A percentile compares a stretch with the other conserved stretches of the same genome.
These are phyloP conservation scores for Fringilla coelebs DNA, from an alignment of 2,797 vertebrate genomes.

Conservation along the genomic window DNA sequence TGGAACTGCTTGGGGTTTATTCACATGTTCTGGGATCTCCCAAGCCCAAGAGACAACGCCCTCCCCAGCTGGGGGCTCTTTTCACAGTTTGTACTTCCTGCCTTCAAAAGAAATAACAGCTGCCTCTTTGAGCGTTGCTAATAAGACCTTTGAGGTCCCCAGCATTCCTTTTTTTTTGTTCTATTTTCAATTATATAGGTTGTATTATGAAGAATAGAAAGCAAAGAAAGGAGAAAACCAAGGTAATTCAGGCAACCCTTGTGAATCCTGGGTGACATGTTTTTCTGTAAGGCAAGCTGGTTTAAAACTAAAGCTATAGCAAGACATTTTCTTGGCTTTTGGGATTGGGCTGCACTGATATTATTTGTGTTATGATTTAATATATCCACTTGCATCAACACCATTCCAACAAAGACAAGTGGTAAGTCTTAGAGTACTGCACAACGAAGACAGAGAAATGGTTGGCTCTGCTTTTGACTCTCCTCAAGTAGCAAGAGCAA, in stretches of 20 bases:
- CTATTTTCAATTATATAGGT: neutral
- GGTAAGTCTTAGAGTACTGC: rapidly evolving
- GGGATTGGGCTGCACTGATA: neutral
- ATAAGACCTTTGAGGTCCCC: neutral
- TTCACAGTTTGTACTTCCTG: neutral
- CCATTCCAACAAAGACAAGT: neutral
- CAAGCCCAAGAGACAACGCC: rapidly evolving
- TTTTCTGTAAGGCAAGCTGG: neutral
- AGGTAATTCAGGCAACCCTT: neutral
- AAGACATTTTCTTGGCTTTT: neutral
- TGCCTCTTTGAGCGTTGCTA: neutral
- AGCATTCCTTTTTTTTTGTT: neutral
- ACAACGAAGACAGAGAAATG: neutral
- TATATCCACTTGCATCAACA: neutral
- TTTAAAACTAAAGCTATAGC: neutral
- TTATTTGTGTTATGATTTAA: neutral
- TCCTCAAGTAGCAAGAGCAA: neutral
- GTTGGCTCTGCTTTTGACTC: neutral
- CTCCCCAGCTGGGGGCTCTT: rapidly evolving
- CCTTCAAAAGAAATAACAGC: neutral
- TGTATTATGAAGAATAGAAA: neutral
- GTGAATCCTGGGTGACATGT: neutral
- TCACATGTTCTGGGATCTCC: neutral
- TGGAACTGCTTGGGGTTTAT: neutral
- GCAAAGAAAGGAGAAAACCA: neutral